phyloP scores from a whole-genome alignment of 2,797 vertebrate species.

The Anguilla marmorata region DNA sequence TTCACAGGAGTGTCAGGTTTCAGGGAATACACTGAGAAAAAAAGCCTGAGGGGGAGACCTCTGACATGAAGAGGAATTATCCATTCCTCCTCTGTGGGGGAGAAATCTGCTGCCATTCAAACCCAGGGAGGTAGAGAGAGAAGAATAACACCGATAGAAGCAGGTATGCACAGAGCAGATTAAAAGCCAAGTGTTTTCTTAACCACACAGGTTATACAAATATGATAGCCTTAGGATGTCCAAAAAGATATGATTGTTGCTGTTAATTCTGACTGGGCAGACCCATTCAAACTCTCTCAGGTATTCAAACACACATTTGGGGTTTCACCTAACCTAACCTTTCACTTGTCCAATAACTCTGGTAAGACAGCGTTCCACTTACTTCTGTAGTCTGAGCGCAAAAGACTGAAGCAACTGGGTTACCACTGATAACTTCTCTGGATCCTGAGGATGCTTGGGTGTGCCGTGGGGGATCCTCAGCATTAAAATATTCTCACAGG shows the following conservation, averaged over 20 bases:
- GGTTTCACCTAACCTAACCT: no score
- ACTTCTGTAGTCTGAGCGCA: no score
- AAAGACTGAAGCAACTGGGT: no score
- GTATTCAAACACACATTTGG: no score
- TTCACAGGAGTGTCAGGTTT: constrained; percentile 8
- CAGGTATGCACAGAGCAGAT: neutral
- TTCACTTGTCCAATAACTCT: no score
- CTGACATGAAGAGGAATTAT: constrained; percentile 7
- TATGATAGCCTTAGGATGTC: neutral
- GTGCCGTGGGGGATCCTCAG: no score
- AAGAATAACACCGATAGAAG: neutral
- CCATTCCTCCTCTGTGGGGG: neutral
- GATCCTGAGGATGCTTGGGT: no score
- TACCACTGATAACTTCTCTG: no score
- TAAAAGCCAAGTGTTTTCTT: neutral
- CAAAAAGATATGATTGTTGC: neutral
- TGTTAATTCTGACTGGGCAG: neutral
- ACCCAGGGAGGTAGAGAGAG: neutral
- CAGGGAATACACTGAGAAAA: neutral
- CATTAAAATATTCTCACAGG: neutral
- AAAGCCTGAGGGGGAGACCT: constrained; percentile 9
- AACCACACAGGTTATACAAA: neutral
- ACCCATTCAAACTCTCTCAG: neutral
- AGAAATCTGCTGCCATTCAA: neutral
- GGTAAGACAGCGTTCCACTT: no score